phyloP scores from a whole-genome alignment of 2,797 vertebrate species.

The Odontamblyopus lacepedii region DNA sequence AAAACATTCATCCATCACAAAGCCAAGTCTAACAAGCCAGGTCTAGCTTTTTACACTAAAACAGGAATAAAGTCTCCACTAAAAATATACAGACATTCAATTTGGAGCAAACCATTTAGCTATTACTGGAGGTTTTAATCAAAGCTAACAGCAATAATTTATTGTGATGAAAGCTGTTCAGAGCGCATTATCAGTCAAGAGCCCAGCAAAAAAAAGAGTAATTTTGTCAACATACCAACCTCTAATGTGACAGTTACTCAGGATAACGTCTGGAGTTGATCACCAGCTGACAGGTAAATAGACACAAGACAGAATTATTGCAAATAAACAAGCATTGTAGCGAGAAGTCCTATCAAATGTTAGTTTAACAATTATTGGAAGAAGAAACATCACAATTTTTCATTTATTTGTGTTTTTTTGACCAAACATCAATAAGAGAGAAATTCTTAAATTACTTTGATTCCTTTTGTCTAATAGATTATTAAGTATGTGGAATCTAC shows the following conservation, averaged over 20 bases:
- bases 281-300: not conserved
- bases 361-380: not conserved
- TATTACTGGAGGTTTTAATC: not conserved
- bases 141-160: not conserved
- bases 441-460: too few species aligned
- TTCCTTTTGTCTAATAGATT: too few species aligned
- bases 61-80: not conserved
- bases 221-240: not conserved
- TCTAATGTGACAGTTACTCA: not conserved
- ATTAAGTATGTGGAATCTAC: too few species aligned
- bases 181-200: not conserved
- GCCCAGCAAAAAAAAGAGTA: not conserved
- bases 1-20: not conserved
- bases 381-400: not conserved
- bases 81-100: not conserved
- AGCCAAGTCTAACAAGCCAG: not conserved
- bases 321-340: not conserved
- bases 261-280: not conserved
- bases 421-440: not conserved
- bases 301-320: not conserved
- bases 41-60: conserved; percentile 4
- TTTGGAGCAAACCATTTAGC: not conserved
- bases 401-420: not conserved
- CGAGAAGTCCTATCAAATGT: not conserved
- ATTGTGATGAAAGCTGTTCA: not conserved